A percentile compares a stretch with the other conserved stretches of the same genome.
Evolutionary conservation across 2,888 invertebrate genomes (phyloP).

Genomic region (Eudasyphora cyanicolor): DNA sequence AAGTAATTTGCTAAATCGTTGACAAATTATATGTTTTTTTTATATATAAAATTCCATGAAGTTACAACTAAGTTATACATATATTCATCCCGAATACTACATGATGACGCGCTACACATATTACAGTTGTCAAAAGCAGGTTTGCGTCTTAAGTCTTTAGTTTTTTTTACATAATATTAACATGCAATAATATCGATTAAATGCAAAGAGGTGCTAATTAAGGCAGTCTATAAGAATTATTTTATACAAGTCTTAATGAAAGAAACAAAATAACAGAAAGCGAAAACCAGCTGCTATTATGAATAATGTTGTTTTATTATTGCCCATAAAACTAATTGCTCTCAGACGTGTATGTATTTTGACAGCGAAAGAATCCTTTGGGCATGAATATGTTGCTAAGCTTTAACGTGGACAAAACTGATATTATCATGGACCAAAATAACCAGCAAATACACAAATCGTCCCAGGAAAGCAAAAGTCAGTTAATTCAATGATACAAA

Average conservation of each 20-base stretch:
- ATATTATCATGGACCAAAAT: background rate
- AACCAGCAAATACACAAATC: background rate
- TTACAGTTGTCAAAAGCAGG: background rate
- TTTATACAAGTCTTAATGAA: background rate
- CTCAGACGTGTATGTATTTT: background rate
- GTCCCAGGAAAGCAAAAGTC: background rate
- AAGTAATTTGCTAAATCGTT: too few species aligned
- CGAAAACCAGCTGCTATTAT: background rate
- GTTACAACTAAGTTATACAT: too few species aligned
- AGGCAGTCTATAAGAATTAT: background rate
- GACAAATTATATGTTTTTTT: too few species aligned
- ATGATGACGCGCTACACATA: too few species aligned
- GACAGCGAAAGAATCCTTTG: background rate
- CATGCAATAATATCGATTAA: background rate
- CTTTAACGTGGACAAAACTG: background rate
- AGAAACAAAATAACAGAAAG: too few species aligned
- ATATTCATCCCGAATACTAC: too few species aligned
- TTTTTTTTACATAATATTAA: background rate
- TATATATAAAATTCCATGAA: too few species aligned
- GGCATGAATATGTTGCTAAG: background rate
- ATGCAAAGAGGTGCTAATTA: slow-evolving; percentile 1
- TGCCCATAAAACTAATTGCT: background rate
- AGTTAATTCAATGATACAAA: background rate
- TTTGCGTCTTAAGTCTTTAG: slow-evolving; percentile 6
- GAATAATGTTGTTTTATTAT: background rate